Evolutionary conservation across 2,888 invertebrate genomes (phyloP), one percentile per base, ranked within the genome.

Genomic region (Antheraea yamamai): DNA sequence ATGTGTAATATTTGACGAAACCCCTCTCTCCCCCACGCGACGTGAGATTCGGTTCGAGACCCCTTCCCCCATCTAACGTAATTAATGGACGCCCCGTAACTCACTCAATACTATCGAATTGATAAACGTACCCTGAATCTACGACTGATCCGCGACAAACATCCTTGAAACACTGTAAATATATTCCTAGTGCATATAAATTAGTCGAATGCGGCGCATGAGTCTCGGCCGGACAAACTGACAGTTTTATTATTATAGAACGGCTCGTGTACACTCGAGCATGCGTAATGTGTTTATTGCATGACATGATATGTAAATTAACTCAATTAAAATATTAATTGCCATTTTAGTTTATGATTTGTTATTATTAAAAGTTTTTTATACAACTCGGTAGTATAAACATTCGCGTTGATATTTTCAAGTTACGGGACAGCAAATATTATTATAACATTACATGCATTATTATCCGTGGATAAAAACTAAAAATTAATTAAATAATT

Each of bases 111-210:
- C 10, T 14, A 66, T 30, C 14, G 26, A 66, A 4, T 30, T 16
- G 16, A 66, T 26, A 16, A 16, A 6, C 16, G 26, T 66, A 16
- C 1, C 4, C 30, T 16, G 64, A 66, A 30, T 66, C 26, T 30
- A 39, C 35, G 35, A 39, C 35, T 39, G 16, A 66, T 66, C 26
- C 12, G 12, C 14, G 26, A 20, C 64, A 10, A n/a, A 39, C 20
- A 70, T 70, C 70, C 70, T 70, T 70, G 70, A 39, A 30, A 39
- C 70, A 70, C 39, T 70, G 70, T 70, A 70, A 39, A 70, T 70
- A n/a, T 70, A 70, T 70, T 70, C 70, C 20, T n/a, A 10, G 39
- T 8, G 70, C 20, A 70, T 70, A 10, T 70, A 70, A 70, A 70
- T 70, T 39, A 39, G 2, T 39, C 64, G 26, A 70, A 39, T 70